Base-by-base conservation (phyloP, 2,113 vertebrate genomes). In the Stegostoma tigrinum region DNA sequence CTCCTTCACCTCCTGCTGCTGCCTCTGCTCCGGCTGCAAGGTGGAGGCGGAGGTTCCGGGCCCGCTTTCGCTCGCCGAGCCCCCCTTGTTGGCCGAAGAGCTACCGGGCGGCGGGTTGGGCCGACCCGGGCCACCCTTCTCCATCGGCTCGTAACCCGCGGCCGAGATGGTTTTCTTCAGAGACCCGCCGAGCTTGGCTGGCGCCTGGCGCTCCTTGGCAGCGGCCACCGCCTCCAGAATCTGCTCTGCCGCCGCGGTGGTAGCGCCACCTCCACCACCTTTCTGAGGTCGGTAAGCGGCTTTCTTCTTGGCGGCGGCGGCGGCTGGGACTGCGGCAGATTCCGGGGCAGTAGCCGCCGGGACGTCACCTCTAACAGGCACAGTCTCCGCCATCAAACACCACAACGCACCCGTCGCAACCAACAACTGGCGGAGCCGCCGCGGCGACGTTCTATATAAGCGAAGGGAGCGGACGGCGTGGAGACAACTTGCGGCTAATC, bases 161-260 rank as follows among this genome's bases (percentile, higher is more conserved):
- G 61, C 89, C 89, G 89, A 93, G 34, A 66, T 66, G 34, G n/a
- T 38, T 24, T 93, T 93, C 89, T 93, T 93, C 61, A 66, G 5
- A 21, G 34, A 5, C 6, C 24, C 19, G 89, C 89, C 89, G 61
- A 66, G 61, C n/a, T 66, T 93, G 61, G 61, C 34, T 2, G 34
- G 34, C 55, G 34, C 61, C 55, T 93, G 89, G 5, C 89, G 89
- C 55, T 93, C 89, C 61, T 93, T 93, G 34, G 61, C 38, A 61
- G 89, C 89, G n/a, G 89, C 89, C 61, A 93, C 89, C 34, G 38
- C 89, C 89, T 93, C 89, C 61, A 66, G 30, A 15, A 93, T 66
- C 61, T 93, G 89, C 55, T 93, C 89, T 17, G 61, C 89, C 61
- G 66, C 61, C 19, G 89, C 15, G 14, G 55, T 10, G 21, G 68